Evolutionary conservation across 2,888 invertebrate genomes (phyloP).

Genomic region (Chironomus riparius): DNA sequence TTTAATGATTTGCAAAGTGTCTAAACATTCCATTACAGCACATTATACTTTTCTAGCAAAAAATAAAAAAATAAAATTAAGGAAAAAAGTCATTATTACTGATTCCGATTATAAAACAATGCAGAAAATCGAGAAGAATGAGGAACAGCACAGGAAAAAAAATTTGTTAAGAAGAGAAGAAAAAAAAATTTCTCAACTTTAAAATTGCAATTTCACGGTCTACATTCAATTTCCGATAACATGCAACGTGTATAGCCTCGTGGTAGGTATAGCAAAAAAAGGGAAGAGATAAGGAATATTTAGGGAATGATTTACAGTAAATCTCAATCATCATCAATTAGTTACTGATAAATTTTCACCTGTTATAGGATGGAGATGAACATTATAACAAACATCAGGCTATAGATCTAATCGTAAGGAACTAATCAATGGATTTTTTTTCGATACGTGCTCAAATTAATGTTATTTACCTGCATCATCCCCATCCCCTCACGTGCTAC

Average conservation of each 20-base stretch:
- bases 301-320: not conserved
- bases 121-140: not conserved
- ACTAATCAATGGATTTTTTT: not conserved
- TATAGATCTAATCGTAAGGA: not conserved
- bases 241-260: constrained; percentile 1
- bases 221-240: constrained; percentile 23
- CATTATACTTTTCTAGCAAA: not conserved
- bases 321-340: not conserved
- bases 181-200: constrained; percentile 20
- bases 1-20: no score
- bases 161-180: not conserved
- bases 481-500: not conserved
- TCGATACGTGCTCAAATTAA: not conserved
- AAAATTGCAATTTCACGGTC: constrained; percentile 26
- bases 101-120: not conserved
- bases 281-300: not conserved
- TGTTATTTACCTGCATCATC: not conserved
- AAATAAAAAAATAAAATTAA: not conserved
- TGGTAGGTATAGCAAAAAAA: not conserved
- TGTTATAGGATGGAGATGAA: not conserved
- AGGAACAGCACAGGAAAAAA: not conserved
- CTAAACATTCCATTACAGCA: no score
- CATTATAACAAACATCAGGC: no score
- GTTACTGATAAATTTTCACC: not conserved
- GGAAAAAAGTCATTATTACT: no score